These are phyloP conservation scores for Cheilosia pagana DNA, from an alignment of 2,888 invertebrate species.

Conservation along the genomic window DNA sequence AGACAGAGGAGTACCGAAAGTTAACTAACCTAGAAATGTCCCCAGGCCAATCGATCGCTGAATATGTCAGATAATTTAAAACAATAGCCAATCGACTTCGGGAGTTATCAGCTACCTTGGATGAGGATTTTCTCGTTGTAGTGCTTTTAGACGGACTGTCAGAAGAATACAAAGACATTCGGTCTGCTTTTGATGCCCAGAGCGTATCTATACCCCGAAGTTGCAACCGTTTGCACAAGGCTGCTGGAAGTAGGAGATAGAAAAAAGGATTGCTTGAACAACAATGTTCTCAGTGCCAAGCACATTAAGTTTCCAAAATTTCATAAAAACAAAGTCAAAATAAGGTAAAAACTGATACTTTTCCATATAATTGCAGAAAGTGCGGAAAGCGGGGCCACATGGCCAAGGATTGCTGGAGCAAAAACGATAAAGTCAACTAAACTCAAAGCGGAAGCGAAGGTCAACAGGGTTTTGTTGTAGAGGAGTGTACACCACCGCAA, in stretches of 20 bases:
- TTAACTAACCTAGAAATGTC: conserved; percentile 17
- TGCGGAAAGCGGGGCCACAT: conserved; percentile 36
- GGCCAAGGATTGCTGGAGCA: conserved; percentile 38
- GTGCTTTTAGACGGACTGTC: conserved; percentile 42
- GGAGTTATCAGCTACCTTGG: conserved; percentile 25
- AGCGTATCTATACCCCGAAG: conserved; percentile 27
- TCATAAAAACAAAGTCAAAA: conserved; percentile 2
- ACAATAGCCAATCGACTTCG: conserved; percentile 14
- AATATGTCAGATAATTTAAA: conserved; percentile 17
- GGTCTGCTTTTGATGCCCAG: conserved; percentile 41
- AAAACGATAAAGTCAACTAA: conserved; percentile 15
- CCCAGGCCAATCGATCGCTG: background rate
- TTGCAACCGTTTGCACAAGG: conserved; percentile 22
- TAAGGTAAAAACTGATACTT: background rate
- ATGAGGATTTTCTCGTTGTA: conserved; percentile 38
- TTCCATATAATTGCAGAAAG: conserved; percentile 36
- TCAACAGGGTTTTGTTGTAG: background rate
- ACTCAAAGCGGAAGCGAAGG: background rate
- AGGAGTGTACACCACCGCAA: background rate
- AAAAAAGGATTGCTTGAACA: conserved; percentile 8
- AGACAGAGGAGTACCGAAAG: conserved; percentile 40
- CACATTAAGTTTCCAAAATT: background rate
- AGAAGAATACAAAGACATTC: conserved; percentile 31
- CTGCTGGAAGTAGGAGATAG: conserved; percentile 34
- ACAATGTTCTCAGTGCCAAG: conserved; percentile 25